These are phyloP conservation scores for Suricata suricatta DNA, from an alignment of 2,113 vertebrate species.

Conservation along the genomic window DNA sequence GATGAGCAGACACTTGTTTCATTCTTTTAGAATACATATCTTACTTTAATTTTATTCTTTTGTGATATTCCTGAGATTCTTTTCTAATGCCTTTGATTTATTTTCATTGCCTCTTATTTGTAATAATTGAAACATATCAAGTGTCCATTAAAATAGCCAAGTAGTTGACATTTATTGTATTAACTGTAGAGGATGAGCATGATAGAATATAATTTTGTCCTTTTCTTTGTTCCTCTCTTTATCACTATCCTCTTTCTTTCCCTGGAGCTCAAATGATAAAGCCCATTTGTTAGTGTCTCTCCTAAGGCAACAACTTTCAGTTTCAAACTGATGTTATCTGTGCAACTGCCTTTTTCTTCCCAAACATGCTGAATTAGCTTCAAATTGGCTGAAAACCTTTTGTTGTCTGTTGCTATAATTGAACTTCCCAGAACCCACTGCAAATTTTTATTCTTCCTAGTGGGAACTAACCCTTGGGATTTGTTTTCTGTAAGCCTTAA, in stretches of 20 bases:
- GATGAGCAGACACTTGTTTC: not conserved
- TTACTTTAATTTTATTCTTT: not conserved
- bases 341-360: conserved; percentile 47
- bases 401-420: conserved; percentile 72
- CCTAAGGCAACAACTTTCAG: conserved; percentile 45
- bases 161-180: not conserved
- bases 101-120: not conserved
- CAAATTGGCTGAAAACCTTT: conserved; percentile 69
- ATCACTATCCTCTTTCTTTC: conserved; percentile 50
- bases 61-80: not conserved
- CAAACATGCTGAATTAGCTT: conserved; percentile 69
- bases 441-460: conserved; percentile 50
- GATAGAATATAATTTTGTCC: conserved; percentile 37
- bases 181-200: not conserved
- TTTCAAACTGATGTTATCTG: conserved; percentile 72
- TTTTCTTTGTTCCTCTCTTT: conserved; percentile 66
- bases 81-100: not conserved
- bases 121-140: not conserved
- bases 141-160: not conserved
- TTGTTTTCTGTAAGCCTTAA: conserved; percentile 54
- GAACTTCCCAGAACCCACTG: conserved; percentile 66
- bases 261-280: conserved; percentile 39
- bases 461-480: conserved; percentile 49
- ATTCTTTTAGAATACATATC: not conserved
- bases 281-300: conserved; percentile 69